A percentile compares a stretch with the other conserved stretches of the same genome.
Conservation (phyloP, 92 coral and sea anemone genomes). For the Ricordea florida region DNA sequence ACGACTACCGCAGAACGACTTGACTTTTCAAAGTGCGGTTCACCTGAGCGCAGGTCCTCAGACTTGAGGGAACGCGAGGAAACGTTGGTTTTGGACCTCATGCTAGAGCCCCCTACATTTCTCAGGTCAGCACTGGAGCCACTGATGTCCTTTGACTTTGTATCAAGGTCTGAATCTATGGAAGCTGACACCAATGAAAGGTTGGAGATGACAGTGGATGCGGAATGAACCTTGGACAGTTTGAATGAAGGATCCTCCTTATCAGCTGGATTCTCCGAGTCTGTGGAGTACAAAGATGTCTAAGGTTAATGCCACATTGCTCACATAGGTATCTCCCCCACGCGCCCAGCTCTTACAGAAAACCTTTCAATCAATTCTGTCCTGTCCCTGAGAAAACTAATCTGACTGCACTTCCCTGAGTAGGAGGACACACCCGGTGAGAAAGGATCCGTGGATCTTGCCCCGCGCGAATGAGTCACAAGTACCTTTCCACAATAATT, state of each 20-base stretch:
- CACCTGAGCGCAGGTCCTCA: constrained; percentile 19
- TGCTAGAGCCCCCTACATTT: constrained; percentile 38
- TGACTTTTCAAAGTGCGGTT: no score
- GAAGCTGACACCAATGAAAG: constrained; percentile 75
- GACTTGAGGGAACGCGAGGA: constrained; percentile 19
- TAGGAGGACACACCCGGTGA: no score
- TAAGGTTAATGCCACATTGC: background rate
- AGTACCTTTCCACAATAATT: no score
- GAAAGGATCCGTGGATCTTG: no score
- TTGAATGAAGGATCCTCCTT: constrained; percentile 71
- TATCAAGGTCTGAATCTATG: constrained; percentile 78
- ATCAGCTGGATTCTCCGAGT: constrained; percentile 70
- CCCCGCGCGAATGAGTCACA: no score
- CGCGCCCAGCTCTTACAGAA: no score
- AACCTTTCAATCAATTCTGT: no score
- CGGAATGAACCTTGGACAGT: constrained; percentile 77
- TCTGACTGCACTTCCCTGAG: no score
- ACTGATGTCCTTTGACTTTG: constrained; percentile 55
- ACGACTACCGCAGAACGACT: constrained; percentile 6
- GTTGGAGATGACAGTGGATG: constrained; percentile 83
- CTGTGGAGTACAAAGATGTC: constrained; percentile 19
- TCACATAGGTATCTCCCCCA: no score
- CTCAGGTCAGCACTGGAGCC: constrained; percentile 53
- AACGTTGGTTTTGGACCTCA: constrained; percentile 43
- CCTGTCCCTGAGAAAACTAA: no score